These are phyloP conservation scores for Nipponia nippon DNA, from an alignment of 2,113 vertebrate species.

Conservation along the genomic window DNA sequence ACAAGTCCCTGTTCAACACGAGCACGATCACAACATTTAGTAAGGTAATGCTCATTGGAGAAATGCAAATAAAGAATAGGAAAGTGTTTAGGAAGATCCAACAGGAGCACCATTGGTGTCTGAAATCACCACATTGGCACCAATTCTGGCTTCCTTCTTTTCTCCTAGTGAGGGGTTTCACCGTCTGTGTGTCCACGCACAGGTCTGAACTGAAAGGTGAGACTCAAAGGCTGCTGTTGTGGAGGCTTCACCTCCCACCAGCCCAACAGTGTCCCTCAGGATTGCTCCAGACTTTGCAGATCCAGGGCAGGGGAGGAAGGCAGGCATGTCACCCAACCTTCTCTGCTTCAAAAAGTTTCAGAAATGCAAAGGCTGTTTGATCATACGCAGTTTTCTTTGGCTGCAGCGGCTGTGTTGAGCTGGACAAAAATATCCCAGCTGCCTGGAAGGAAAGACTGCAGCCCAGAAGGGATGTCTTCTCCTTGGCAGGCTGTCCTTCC, in stretches of 20 bases:
- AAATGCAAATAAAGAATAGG: neutral
- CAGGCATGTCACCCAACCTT: neutral
- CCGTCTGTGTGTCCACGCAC: fast-evolving
- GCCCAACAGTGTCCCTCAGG: neutral
- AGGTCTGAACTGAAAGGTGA: neutral
- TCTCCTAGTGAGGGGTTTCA: neutral
- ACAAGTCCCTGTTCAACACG: no score
- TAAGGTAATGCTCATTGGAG: neutral
- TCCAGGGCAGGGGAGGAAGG: neutral
- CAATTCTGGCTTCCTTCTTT: neutral
- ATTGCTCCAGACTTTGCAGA: neutral
- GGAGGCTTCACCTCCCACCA: neutral
- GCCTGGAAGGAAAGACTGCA: neutral
- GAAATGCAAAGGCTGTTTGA: neutral
- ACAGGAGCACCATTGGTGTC: neutral
- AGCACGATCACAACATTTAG: fast-evolving
- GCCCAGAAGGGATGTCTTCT: neutral
- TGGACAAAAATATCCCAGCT: neutral
- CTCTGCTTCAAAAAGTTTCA: neutral
- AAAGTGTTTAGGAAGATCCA: neutral
- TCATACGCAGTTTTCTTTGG: neutral
- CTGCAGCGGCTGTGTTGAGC: neutral
- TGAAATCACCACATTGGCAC: neutral
- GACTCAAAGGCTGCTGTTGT: neutral
- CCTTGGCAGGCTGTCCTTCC: neutral